Evolutionary conservation across 2,797 vertebrate genomes (phyloP).

Genomic region (Thamnophis elegans): DNA sequence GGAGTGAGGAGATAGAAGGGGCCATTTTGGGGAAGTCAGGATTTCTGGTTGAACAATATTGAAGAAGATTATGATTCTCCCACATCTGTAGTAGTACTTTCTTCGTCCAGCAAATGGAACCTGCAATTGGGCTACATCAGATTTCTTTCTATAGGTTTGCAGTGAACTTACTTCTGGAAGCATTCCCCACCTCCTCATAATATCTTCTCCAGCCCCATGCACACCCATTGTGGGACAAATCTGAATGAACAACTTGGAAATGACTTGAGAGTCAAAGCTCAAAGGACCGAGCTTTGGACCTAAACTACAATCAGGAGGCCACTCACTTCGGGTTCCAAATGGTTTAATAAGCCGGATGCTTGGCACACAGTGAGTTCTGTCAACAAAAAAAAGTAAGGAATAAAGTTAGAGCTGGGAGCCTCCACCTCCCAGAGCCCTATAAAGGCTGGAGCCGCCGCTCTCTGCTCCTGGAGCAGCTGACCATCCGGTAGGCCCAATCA

Average conservation of each 20-base stretch:
- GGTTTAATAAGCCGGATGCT: no score
- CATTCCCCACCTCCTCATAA: neutral
- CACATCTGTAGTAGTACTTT: neutral
- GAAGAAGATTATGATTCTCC: neutral
- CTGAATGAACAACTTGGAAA: neutral
- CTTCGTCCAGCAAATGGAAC: neutral
- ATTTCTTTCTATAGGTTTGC: neutral
- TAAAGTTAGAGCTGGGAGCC: no score
- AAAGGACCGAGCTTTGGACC: no score
- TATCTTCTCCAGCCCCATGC: neutral
- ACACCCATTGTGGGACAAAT: no score
- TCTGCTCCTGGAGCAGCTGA: no score
- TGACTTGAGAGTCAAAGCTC: neutral
- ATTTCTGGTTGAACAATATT: neutral
- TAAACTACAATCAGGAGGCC: no score
- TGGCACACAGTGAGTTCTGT: no score
- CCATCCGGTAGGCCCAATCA: no score
- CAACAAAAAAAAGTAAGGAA: no score
- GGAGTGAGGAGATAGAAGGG: neutral
- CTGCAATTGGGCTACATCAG: neutral
- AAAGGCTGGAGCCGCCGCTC: no score
- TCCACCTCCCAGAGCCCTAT: no score
- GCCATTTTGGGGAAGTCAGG: neutral
- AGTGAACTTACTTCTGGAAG: neutral
- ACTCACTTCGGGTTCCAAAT: no score